Base-by-base conservation (phyloP, 2,797 vertebrate species). In the Taenioides sp. region DNA sequence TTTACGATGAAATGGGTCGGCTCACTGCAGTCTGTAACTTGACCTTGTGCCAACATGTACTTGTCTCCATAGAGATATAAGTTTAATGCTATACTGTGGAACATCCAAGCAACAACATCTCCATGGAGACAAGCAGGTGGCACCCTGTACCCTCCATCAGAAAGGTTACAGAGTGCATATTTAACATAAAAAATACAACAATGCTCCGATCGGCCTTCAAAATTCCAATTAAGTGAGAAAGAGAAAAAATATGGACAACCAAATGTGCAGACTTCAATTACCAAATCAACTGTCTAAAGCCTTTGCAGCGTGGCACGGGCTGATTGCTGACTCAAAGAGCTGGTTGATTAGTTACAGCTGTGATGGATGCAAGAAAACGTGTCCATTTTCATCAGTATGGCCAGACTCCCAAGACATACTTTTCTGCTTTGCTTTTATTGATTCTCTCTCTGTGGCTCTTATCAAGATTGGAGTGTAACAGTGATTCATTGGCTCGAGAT, bases 391-490 rank as follows among this genome's bases (percentile, higher is more conserved):
- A 85, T 91, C 86, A 84, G 85, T 77, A 77, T 72, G 69, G 79
- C 81, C 81, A 86, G 78, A 89, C 82, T 85, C 86, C 71, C 82
- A 81, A 84, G 82, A 87, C 85, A 74, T 84, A 80, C 82, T 87
- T 88, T 86, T 78, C 82, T 78, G 80, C 86, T 85, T 87, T 77
- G 77, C 80, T 86, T 69, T 71, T 83, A 93, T 94, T 84, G 89
- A 93, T 92, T 89, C 74, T 80, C 79, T 81, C 86, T 91, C 75
- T 81, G 73, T 87, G 85, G 87, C 90, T 91, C 89, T 93, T 94
- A 93, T 92, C 87, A 92, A 91, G 91, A 92, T 92, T 93, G 88
- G 87, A 86, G 78, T 77, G 84, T 87, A 86, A 86, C 86, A 37
- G 75, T 89, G 90, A 92, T 91, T 92, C 86, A 92, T 90, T 90